phyloP scores from a whole-genome alignment of 2,888 invertebrate genomes.

The Ophion ventricosus region DNA sequence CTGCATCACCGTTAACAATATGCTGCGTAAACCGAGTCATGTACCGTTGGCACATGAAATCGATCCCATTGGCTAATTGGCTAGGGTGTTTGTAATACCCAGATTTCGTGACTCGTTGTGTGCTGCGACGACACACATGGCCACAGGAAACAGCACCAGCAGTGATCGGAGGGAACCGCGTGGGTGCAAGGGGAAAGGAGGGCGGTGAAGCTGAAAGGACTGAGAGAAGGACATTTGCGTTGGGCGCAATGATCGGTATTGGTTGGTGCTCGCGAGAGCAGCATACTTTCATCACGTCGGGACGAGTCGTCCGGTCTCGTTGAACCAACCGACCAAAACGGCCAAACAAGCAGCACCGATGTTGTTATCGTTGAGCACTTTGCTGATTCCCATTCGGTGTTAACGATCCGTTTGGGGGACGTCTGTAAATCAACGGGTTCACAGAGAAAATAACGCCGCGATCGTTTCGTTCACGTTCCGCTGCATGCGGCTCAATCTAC shows the following conservation, averaged over 20 bases:
- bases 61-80: constrained; percentile 64
- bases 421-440: constrained; percentile 64
- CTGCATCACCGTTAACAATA: constrained; percentile 26
- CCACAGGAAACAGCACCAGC: constrained; percentile 35
- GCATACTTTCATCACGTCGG: constrained; percentile 61
- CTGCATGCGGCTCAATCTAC: constrained; percentile 17
- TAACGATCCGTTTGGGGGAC: constrained; percentile 65
- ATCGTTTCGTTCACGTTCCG: constrained; percentile 19
- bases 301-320: constrained; percentile 58
- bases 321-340: constrained; percentile 50
- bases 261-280: constrained; percentile 10
- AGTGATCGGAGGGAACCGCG: constrained; percentile 23
- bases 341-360: constrained; percentile 54
- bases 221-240: constrained; percentile 1
- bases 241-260: constrained; percentile 42
- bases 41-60: constrained; percentile 47
- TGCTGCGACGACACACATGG: constrained; percentile 17
- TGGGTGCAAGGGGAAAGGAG: too few relatives aligned
- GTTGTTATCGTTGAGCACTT: constrained; percentile 66
- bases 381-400: constrained; percentile 66
- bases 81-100: constrained; percentile 62
- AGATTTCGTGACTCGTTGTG: constrained; percentile 57
- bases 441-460: constrained; percentile 41
- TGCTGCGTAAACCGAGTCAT: not conserved
- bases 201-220: not conserved